A percentile compares a stretch with the other conserved stretches of the same genome.
Conservation (phyloP, 2,113 vertebrate species). For the Raja brachyura region DNA sequence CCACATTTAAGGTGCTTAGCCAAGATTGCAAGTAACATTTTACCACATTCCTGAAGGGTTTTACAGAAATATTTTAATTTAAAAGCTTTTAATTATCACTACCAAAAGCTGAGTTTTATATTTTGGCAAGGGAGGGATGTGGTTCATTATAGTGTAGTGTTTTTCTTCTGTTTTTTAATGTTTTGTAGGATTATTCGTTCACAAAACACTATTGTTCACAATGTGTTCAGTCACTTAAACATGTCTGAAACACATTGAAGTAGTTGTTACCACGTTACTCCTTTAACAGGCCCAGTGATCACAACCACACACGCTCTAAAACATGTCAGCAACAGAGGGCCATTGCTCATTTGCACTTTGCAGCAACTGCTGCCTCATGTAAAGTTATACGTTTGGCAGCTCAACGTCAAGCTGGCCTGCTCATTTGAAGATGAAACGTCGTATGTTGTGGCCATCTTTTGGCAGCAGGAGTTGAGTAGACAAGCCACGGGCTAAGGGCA, state of each 20-base stretch:
- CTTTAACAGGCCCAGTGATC: slow-evolving; percentile 64
- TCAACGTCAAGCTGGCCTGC: slow-evolving; percentile 56
- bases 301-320: slow-evolving; percentile 58
- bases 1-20: slow-evolving; percentile 27
- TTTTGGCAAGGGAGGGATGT: neutral
- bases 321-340: slow-evolving; percentile 55
- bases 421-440: slow-evolving; percentile 49
- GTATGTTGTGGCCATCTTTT: slow-evolving; percentile 41
- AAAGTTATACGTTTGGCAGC: slow-evolving; percentile 62
- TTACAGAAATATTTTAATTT: slow-evolving; percentile 32
- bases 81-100: slow-evolving; percentile 14
- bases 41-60: slow-evolving; percentile 35
- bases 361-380: slow-evolving; percentile 54
- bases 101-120: slow-evolving; percentile 9
- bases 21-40: slow-evolving; percentile 34
- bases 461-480: slow-evolving; percentile 53
- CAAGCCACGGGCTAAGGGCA: slow-evolving; percentile 50
- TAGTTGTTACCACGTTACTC: slow-evolving; percentile 57
- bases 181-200: neutral
- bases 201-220: slow-evolving; percentile 1
- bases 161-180: neutral
- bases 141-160: neutral
- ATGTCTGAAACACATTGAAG: slow-evolving; percentile 38
- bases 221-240: slow-evolving; percentile 27
- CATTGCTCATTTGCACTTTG: slow-evolving; percentile 55